Evolutionary conservation across 2,888 invertebrate genomes (phyloP).

Genomic region (Callyntrura guangdongensis): DNA sequence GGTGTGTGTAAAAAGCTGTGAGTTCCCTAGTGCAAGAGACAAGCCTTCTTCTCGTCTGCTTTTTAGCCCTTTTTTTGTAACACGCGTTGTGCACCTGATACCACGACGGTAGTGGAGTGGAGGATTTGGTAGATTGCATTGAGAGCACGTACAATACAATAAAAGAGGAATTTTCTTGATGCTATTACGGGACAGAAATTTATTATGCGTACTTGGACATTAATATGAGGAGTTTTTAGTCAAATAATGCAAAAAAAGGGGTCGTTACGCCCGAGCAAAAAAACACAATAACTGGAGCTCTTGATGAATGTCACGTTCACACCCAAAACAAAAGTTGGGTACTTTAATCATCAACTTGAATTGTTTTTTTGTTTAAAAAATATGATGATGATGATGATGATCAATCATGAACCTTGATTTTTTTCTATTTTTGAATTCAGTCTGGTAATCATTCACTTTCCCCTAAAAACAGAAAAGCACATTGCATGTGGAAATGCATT

Average conservation of each 20-base stretch:
- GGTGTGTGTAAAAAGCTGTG: not conserved
- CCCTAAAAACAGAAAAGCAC: not conserved
- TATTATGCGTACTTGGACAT: not conserved
- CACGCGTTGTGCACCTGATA: constrained; percentile 76
- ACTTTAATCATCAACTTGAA: constrained; percentile 9
- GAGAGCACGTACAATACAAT: constrained; percentile 29
- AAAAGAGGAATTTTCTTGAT: constrained; percentile 31
- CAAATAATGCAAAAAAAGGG: constrained; percentile 28
- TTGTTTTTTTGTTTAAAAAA: not conserved
- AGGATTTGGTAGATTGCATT: constrained; percentile 27
- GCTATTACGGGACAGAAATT: not conserved
- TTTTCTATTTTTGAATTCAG: constrained; percentile 7
- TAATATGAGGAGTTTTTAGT: not conserved
- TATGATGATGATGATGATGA: not conserved
- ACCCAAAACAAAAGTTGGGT: constrained; percentile 14
- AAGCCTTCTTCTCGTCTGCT: not conserved
- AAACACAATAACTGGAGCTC: not conserved
- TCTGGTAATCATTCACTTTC: not conserved
- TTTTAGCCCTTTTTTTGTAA: constrained; percentile 34
- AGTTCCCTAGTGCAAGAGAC: not conserved
- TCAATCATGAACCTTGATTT: not conserved
- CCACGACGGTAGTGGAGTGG: not conserved
- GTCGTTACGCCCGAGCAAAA: not conserved
- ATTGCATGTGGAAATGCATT: constrained; percentile 51
- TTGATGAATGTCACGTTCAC: constrained; percentile 73